Evolutionary conservation across 2,113 vertebrate species (phyloP).

Genomic region (Cinclus mexicanus): DNA sequence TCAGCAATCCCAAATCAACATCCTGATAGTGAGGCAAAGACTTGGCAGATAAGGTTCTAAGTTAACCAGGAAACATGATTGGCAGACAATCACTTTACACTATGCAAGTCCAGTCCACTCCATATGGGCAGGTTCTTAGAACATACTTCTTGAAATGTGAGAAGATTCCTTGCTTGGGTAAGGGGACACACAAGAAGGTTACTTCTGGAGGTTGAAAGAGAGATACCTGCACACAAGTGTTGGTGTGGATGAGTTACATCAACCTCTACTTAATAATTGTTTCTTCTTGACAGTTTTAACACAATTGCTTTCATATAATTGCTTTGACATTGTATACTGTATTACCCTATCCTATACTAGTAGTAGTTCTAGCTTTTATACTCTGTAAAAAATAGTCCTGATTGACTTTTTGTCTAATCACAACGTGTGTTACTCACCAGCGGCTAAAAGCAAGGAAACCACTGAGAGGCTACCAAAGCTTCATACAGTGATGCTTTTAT

Average conservation of each 20-base stretch:
- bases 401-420: neutral
- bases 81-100: neutral
- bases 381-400: neutral
- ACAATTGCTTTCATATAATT: neutral
- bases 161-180: neutral
- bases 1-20: neutral
- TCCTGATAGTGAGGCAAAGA: neutral
- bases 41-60: neutral
- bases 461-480: neutral
- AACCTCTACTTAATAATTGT: neutral
- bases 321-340: neutral
- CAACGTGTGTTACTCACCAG: accelerated
- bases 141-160: neutral
- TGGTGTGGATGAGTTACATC: neutral
- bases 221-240: neutral
- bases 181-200: neutral
- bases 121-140: too few species aligned
- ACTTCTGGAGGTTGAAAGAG: accelerated
- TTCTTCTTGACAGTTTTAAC: neutral
- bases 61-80: neutral
- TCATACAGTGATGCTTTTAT: too few species aligned
- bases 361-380: neutral
- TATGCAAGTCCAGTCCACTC: too few species aligned
- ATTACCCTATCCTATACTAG: neutral
- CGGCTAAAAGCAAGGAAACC: neutral